Evolutionary conservation across 2,888 invertebrate species (phyloP).

Genomic region (Caenorhabditis doughertyi): DNA sequence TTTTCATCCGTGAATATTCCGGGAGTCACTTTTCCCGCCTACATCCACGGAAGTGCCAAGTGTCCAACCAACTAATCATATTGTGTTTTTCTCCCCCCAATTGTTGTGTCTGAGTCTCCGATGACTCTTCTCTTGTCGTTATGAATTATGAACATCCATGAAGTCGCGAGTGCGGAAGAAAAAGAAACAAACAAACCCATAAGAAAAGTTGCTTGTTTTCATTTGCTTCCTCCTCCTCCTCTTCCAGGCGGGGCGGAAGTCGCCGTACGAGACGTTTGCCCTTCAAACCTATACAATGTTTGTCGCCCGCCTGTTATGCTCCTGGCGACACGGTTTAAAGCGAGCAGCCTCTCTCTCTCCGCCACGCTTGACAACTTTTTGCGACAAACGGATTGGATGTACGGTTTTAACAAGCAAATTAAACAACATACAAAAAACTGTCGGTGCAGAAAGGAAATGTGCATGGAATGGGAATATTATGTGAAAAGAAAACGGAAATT

Average conservation of each 20-base stretch:
- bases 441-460: background rate
- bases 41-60: conserved; percentile 62
- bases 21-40: conserved; percentile 39
- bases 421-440: background rate
- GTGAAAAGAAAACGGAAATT: background rate
- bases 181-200: conserved; percentile 43
- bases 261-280: conserved; percentile 56
- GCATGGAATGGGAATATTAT: background rate
- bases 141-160: conserved; percentile 64
- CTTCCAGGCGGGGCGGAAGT: conserved; percentile 51
- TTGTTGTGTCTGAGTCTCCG: conserved; percentile 24
- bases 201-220: conserved; percentile 62
- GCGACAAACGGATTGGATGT: conserved; percentile 56
- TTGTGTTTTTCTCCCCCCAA: conserved; percentile 24
- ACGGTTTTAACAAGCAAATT: conserved; percentile 18
- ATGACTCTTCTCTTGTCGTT: conserved; percentile 44
- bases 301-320: conserved; percentile 59
- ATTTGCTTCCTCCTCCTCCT: conserved; percentile 17
- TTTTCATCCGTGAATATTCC: conserved; percentile 46
- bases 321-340: conserved; percentile 44
- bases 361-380: conserved; percentile 58
- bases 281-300: conserved; percentile 62
- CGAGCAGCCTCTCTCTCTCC: conserved; percentile 5
- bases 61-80: conserved; percentile 43
- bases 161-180: conserved; percentile 34